phyloP scores from a whole-genome alignment of 2,113 vertebrate species.

The Mirza zaza region DNA sequence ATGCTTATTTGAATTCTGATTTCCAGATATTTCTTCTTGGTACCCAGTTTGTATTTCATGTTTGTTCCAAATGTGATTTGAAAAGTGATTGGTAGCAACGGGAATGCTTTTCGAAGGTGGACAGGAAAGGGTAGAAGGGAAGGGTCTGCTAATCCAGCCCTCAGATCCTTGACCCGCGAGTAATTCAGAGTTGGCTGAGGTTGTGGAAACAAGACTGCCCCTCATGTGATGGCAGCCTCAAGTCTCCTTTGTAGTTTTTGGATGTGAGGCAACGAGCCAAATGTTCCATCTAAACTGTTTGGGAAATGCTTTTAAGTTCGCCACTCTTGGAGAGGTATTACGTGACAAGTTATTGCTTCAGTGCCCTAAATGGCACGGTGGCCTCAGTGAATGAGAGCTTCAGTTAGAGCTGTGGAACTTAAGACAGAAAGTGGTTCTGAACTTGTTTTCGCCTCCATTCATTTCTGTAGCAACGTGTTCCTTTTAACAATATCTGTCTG shows the following conservation, averaged over 20 bases:
- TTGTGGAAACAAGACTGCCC: constrained; percentile 32
- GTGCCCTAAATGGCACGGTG: not conserved
- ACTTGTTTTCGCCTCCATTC: not conserved
- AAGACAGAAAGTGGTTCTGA: constrained; percentile 2
- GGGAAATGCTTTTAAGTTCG: constrained; percentile 41
- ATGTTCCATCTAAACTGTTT: constrained; percentile 61
- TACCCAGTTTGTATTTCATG: constrained; percentile 6
- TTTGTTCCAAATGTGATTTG: constrained; percentile 38
- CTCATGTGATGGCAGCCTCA: constrained; percentile 51
- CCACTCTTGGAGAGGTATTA: constrained; percentile 41
- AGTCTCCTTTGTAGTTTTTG: constrained; percentile 54
- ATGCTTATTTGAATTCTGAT: constrained; percentile 24
- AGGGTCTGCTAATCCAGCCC: constrained; percentile 44
- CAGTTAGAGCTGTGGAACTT: not conserved
- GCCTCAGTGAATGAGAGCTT: not conserved
- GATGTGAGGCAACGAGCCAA: constrained; percentile 48
- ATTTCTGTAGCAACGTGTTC: not conserved
- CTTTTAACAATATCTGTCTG: not conserved
- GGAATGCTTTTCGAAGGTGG: constrained; percentile 47
- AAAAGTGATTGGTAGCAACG: constrained; percentile 7
- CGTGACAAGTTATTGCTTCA: constrained; percentile 14
- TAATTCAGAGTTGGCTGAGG: constrained; percentile 63
- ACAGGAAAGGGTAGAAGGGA: constrained; percentile 49
- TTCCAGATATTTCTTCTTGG: constrained; percentile 26
- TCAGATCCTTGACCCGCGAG: constrained; percentile 46